phyloP scores from a whole-genome alignment of 2,888 invertebrate genomes.

The Brachycybe producta region DNA sequence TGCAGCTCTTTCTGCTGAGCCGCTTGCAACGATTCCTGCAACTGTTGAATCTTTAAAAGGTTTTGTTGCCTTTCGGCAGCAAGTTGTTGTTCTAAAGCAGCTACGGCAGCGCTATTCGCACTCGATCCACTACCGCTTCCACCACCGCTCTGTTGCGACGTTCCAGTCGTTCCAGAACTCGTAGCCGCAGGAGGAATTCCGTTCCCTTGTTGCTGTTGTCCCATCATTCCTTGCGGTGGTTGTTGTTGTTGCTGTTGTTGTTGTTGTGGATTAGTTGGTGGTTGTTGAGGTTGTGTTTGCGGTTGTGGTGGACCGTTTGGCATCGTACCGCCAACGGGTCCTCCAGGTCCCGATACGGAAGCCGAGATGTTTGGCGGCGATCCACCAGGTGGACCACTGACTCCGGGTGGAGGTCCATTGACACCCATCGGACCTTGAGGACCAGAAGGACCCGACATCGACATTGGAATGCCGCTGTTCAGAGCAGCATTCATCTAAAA shows the following conservation, averaged over 20 bases:
- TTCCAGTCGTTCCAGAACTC: neutral
- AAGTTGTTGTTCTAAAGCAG: slow-evolving; percentile 35
- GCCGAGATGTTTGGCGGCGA: slow-evolving; percentile 2
- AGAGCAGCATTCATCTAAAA: slow-evolving; percentile 5
- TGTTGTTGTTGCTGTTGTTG: slow-evolving; percentile 35
- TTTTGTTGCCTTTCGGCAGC: slow-evolving; percentile 65
- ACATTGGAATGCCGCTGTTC: neutral
- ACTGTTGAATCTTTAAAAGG: slow-evolving; percentile 58
- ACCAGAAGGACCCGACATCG: slow-evolving; percentile 6
- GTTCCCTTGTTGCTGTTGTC: slow-evolving; percentile 17
- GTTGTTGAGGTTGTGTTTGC: neutral
- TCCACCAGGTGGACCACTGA: slow-evolving; percentile 7
- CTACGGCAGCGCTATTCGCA: neutral
- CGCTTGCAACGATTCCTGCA: slow-evolving; percentile 63
- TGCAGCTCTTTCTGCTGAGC: slow-evolving; percentile 70
- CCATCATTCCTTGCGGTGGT: slow-evolving; percentile 28
- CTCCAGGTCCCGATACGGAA: slow-evolving; percentile 24
- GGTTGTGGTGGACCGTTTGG: neutral
- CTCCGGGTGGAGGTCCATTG: slow-evolving; percentile 5
- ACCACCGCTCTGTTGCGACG: slow-evolving; percentile 14
- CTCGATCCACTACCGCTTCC: slow-evolving; percentile 11
- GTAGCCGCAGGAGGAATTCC: neutral
- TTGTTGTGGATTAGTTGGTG: slow-evolving; percentile 28
- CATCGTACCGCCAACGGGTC: slow-evolving; percentile 19
- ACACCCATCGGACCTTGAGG: slow-evolving; percentile 6